These are phyloP conservation scores for Creontiades dilutus DNA, from an alignment of 2,888 invertebrate genomes.

Conservation along the genomic window DNA sequence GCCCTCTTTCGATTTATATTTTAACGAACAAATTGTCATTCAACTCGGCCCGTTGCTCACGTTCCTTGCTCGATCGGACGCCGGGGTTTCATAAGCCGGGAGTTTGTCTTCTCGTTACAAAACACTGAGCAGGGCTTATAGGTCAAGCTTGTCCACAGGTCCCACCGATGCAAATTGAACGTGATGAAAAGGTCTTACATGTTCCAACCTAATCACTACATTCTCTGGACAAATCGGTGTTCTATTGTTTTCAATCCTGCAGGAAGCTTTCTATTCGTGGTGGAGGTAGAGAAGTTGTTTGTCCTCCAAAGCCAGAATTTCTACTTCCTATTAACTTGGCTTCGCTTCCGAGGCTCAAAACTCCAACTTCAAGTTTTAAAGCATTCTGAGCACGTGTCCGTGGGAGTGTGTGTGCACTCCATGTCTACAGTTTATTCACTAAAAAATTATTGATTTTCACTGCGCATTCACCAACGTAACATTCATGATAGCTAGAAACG, in stretches of 20 bases:
- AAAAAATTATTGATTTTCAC: too few relatives aligned
- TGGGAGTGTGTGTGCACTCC: too few relatives aligned
- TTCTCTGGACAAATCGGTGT: background rate
- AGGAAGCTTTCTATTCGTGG: too few relatives aligned
- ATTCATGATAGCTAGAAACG: too few relatives aligned
- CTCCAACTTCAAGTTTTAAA: too few relatives aligned
- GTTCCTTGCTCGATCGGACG: slow-evolving; percentile 11
- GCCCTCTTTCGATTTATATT: slow-evolving; percentile 55
- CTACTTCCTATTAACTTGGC: too few relatives aligned
- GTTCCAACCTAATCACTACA: slow-evolving; percentile 35
- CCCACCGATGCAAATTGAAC: slow-evolving; percentile 14
- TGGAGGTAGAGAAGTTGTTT: too few relatives aligned
- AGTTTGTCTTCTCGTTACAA: slow-evolving; percentile 20
- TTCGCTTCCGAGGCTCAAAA: too few relatives aligned
- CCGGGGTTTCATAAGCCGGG: slow-evolving; percentile 27
- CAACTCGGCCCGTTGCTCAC: slow-evolving; percentile 44
- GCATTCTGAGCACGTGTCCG: too few relatives aligned
- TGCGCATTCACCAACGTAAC: too few relatives aligned
- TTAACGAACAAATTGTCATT: slow-evolving; percentile 62
- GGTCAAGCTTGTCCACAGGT: slow-evolving; percentile 20
- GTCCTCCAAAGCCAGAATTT: too few relatives aligned
- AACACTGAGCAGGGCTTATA: slow-evolving; percentile 26
- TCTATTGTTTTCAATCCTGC: background rate
- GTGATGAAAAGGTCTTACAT: slow-evolving; percentile 25
- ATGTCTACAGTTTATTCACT: too few relatives aligned